phyloP scores from a whole-genome alignment of 2,113 vertebrate genomes.

The Tylochromis polylepis region DNA sequence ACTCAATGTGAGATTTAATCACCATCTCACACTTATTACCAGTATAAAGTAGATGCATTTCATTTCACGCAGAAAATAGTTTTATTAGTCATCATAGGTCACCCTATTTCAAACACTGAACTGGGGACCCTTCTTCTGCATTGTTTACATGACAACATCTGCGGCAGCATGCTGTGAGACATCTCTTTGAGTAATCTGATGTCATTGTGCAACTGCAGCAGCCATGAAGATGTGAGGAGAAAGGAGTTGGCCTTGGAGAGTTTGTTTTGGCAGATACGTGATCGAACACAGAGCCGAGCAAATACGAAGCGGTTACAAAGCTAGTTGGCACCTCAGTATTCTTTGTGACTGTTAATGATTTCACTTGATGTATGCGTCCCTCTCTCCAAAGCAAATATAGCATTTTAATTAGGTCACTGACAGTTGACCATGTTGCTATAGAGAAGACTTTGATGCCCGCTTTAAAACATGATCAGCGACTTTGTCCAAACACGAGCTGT shows the following conservation, averaged over 20 bases:
- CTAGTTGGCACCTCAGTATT: constrained; percentile 23
- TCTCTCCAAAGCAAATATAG: constrained; percentile 52
- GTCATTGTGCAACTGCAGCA: constrained; percentile 36
- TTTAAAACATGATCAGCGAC: constrained; percentile 26
- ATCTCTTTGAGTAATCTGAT: constrained; percentile 18
- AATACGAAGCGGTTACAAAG: constrained; percentile 31
- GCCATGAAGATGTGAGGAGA: neutral
- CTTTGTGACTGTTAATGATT: constrained; percentile 36
- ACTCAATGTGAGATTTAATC: neutral
- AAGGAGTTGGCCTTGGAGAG: neutral
- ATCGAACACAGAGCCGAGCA: neutral
- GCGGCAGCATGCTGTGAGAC: neutral
- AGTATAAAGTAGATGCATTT: neutral
- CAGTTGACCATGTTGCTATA: constrained; percentile 31
- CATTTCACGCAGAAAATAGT: neutral
- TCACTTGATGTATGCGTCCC: constrained; percentile 16
- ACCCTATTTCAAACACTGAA: neutral
- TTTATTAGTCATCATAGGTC: neutral
- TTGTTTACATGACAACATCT: constrained; percentile 3
- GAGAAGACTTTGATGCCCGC: constrained; percentile 44
- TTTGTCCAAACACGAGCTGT: constrained; percentile 29
- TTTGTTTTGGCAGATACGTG: constrained; percentile 40
- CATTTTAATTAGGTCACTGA: constrained; percentile 49
- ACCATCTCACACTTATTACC: neutral
- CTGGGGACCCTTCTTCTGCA: neutral